These are phyloP conservation scores for Hormaphis cornu DNA, from an alignment of 1,140 invertebrate genomes.

Conservation along the genomic window DNA sequence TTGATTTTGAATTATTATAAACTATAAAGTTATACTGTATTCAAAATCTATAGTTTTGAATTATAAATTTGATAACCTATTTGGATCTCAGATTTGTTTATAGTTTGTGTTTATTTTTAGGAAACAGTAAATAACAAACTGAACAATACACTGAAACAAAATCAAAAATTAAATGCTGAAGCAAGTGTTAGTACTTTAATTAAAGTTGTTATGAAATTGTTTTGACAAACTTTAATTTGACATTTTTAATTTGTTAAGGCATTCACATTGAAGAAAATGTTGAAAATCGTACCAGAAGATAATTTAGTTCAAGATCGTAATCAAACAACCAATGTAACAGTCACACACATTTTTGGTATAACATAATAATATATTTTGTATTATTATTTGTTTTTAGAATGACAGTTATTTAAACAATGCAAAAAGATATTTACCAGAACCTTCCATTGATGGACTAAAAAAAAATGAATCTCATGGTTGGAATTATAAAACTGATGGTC, in stretches of 20 bases:
- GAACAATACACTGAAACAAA: background rate
- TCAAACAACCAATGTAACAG: background rate
- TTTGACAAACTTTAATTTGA: background rate
- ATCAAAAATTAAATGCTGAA: constrained; percentile 12
- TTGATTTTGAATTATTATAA: no score
- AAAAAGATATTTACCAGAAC: background rate
- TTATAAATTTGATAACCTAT: no score
- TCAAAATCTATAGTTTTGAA: background rate
- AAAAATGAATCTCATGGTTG: background rate
- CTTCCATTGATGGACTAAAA: background rate
- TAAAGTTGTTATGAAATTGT: background rate
- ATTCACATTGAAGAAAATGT: constrained; percentile 5
- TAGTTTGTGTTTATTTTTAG: background rate
- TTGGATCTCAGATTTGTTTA: background rate
- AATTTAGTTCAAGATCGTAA: background rate
- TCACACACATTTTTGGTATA: background rate
- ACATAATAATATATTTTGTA: background rate
- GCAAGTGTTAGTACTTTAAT: constrained; percentile 21
- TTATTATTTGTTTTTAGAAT: background rate
- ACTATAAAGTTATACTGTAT: no score
- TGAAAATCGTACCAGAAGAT: constrained; percentile 7
- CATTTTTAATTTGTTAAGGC: constrained; percentile 8
- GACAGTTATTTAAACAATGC: background rate
- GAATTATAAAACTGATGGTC: background rate
- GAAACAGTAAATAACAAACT: background rate